These are phyloP conservation scores for Aphidius colemani DNA, from an alignment of 2,888 invertebrate genomes.

Conservation along the genomic window DNA sequence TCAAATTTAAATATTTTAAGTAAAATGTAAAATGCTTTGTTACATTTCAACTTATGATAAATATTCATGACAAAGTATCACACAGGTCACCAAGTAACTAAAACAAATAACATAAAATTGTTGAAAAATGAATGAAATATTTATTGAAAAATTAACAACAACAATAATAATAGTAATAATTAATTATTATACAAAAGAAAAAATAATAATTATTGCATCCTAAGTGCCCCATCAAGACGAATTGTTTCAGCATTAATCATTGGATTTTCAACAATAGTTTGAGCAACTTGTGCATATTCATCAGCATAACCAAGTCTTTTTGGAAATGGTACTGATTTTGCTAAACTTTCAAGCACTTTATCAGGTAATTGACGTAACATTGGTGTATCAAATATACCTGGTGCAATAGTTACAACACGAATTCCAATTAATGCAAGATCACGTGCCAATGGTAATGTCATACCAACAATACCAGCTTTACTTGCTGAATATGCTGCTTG, in stretches of 20 bases:
- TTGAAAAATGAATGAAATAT: too few species aligned
- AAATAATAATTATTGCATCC: conserved; percentile 63
- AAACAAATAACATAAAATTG: not conserved
- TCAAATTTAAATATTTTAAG: too few species aligned
- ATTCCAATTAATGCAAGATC: conserved; percentile 85
- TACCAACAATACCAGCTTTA: conserved; percentile 89
- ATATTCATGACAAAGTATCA: too few species aligned
- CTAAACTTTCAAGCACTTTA: conserved; percentile 62
- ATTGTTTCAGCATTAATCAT: conserved; percentile 67
- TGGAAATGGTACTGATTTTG: conserved; percentile 64
- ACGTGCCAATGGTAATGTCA: conserved; percentile 95
- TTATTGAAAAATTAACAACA: not conserved
- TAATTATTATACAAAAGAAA: not conserved
- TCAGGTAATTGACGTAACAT: conserved; percentile 63
- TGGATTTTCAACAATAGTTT: conserved; percentile 65
- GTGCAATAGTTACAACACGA: conserved; percentile 52
- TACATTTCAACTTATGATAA: too few species aligned
- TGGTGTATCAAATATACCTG: conserved; percentile 66
- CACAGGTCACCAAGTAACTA: too few species aligned
- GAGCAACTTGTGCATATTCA: conserved; percentile 64
- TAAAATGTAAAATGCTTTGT: too few species aligned
- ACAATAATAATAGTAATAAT: not conserved
- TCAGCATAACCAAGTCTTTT: conserved; percentile 63
- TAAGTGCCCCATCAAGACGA: conserved; percentile 65
- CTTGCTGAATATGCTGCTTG: conserved; percentile 94